These are phyloP conservation scores for Symphodus melops DNA, from an alignment of 2,113 vertebrate genomes.

Conservation along the genomic window DNA sequence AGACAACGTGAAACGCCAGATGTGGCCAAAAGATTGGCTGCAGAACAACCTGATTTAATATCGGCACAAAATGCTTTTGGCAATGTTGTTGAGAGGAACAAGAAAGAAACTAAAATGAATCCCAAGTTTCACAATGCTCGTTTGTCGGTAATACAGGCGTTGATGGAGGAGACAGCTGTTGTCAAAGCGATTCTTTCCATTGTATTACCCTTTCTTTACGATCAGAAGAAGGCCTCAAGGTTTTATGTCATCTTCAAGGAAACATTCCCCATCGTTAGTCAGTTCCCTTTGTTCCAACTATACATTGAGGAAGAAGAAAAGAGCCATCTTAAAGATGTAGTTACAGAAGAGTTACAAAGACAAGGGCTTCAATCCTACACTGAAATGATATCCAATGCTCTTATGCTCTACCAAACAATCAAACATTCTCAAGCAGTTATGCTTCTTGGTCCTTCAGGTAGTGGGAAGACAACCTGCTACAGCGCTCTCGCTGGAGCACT, in stretches of 20 bases:
- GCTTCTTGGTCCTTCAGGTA: conserved; percentile 86
- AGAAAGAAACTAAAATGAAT: conserved; percentile 20
- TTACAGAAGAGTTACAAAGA: conserved; percentile 79
- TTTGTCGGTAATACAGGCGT: conserved; percentile 34
- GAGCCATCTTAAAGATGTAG: conserved; percentile 57
- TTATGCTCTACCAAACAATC: conserved; percentile 83
- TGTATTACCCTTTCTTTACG: conserved; percentile 51
- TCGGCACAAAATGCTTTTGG: conserved; percentile 2
- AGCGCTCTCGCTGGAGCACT: conserved; percentile 80
- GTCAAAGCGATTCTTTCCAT: conserved; percentile 81
- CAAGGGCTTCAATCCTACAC: conserved; percentile 65
- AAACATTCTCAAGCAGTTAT: conserved; percentile 75
- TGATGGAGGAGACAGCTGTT: conserved; percentile 82
- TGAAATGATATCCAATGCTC: conserved; percentile 63
- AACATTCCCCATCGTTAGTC: conserved; percentile 76
- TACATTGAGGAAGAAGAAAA: conserved; percentile 56
- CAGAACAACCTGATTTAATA: background rate
- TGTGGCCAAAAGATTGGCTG: background rate
- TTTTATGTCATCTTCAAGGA: conserved; percentile 79
- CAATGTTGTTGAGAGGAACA: conserved; percentile 3
- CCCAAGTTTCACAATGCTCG: conserved; percentile 1
- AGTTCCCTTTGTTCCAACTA: conserved; percentile 52
- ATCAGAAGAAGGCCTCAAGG: conserved; percentile 56
- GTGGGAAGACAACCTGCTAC: conserved; percentile 88
- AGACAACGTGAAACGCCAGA: conserved; percentile 11